Evolutionary conservation across 2,797 vertebrate genomes (phyloP).

Genomic region (Danio albolineatus): DNA sequence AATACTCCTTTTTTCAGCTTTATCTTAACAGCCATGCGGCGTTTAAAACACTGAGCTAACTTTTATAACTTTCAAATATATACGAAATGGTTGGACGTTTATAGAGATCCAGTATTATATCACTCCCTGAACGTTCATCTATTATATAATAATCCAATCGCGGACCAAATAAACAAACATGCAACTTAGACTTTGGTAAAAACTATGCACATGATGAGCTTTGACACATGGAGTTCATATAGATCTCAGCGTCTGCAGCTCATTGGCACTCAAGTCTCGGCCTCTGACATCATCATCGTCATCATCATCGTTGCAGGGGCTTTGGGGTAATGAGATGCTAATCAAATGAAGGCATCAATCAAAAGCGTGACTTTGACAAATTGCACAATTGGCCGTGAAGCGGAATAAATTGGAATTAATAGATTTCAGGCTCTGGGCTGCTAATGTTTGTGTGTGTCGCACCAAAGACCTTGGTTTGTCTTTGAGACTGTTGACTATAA

Average conservation of each 20-base stretch:
- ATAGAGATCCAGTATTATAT: background rate
- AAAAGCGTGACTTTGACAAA: constrained; percentile 26
- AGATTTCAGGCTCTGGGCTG: constrained; percentile 16
- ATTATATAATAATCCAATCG: background rate
- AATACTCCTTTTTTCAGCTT: no score
- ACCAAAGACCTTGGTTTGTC: constrained; percentile 2
- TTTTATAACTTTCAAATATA: no score
- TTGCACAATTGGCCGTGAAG: constrained; percentile 13
- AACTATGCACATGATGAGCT: background rate
- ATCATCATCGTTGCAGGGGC: background rate
- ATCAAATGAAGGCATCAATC: constrained; percentile 32
- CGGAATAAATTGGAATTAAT: constrained; percentile 10
- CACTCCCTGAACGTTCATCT: background rate
- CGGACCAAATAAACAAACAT: background rate
- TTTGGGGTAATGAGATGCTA: constrained; percentile 32
- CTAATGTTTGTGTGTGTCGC: constrained; percentile 2
- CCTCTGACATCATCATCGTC: constrained; percentile 17
- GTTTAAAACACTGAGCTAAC: no score
- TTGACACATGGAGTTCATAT: constrained; percentile 8
- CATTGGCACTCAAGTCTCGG: background rate
- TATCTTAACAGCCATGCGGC: no score
- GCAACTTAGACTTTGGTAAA: background rate
- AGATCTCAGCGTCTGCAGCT: background rate
- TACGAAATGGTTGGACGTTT: background rate
- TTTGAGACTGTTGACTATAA: background rate